Evolutionary conservation across 2,888 invertebrate genomes (phyloP), one percentile per base, ranked within the genome.

Genomic region (Temnothorax unifasciatus): DNA sequence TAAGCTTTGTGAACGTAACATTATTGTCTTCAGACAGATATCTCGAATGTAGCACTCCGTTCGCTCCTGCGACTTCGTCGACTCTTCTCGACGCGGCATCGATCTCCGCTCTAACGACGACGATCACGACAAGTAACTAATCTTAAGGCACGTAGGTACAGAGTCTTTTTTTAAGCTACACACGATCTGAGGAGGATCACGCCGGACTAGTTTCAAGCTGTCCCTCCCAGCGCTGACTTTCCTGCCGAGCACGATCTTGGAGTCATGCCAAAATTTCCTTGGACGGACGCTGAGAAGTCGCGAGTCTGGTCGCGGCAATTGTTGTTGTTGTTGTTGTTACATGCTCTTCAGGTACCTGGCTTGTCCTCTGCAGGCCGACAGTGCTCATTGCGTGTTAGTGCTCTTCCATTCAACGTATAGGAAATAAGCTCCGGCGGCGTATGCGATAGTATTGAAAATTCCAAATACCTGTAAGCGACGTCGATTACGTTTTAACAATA

Each of bases 361-460:
- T 81, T 86, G 61, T 85, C 84, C 85, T 91, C 87, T 85, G 88
- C 90, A 91, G 44, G 52, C 34, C 66, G 64, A 44, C 84, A 54
- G 18, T 71, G 79, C 77, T 93, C 91, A 92, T 87, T 93, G 93
- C 71, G 95, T 91, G 86, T 94, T 94, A 79, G 95, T 95, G 90
- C 95, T 96, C 94, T 96, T 97, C 95, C 97, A 97, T 92, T 98
- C 97, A 92, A 97, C 94, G 95, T 96, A 97, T 89, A 98, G 95
- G 92, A 98, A 96, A 95, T 97, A 98, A 41, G 97, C 95, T 89
- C 97, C 98, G 85, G 96, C 97, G 52, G 96, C 97, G 92, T 98
- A 98, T 38, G 97, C 98, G 77, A 97, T 91, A 66, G 97, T 97
- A 95, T 98, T 98, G 95, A 98, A 96, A 59, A 98, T 94, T 83